Evolutionary conservation across 2,797 vertebrate species (phyloP).

Genomic region (Halcyon chelicuti): DNA sequence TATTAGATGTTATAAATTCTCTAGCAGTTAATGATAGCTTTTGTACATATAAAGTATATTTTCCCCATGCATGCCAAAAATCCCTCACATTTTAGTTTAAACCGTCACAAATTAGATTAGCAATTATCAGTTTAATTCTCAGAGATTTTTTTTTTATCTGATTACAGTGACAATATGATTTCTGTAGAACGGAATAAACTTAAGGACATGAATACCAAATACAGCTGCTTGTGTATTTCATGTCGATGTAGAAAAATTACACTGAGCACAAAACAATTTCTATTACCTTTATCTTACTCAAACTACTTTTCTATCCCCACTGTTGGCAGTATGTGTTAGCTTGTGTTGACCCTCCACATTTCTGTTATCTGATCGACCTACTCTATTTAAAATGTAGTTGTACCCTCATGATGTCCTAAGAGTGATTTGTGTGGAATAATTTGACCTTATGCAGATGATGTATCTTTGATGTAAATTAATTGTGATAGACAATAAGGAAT

Average conservation of each 20-base stretch:
- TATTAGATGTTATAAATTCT: slow-evolving; percentile 4
- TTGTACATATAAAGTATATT: slow-evolving; percentile 1
- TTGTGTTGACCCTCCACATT: not conserved
- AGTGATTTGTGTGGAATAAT: not conserved
- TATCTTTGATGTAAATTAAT: not conserved
- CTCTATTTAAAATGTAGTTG: not conserved
- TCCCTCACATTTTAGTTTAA: not conserved
- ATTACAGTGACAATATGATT: not conserved
- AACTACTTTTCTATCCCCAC: not conserved
- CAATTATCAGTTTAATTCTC: slow-evolving; percentile 19
- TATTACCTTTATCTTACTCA: not conserved
- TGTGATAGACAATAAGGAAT: not conserved
- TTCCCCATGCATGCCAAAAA: not conserved
- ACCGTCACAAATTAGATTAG: slow-evolving; percentile 35
- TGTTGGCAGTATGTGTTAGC: not conserved
- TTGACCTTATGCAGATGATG: not conserved
- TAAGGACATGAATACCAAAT: not conserved
- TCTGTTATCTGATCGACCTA: not conserved
- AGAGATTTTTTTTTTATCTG: not conserved
- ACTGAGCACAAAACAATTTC: not conserved
- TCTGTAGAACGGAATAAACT: not conserved
- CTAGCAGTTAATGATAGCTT: not conserved
- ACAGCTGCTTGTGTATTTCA: not conserved
- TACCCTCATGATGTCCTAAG: not conserved
- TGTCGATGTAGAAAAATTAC: not conserved